Conservation (phyloP, 2,888 invertebrate genomes). For the Tridacna gigas region DNA sequence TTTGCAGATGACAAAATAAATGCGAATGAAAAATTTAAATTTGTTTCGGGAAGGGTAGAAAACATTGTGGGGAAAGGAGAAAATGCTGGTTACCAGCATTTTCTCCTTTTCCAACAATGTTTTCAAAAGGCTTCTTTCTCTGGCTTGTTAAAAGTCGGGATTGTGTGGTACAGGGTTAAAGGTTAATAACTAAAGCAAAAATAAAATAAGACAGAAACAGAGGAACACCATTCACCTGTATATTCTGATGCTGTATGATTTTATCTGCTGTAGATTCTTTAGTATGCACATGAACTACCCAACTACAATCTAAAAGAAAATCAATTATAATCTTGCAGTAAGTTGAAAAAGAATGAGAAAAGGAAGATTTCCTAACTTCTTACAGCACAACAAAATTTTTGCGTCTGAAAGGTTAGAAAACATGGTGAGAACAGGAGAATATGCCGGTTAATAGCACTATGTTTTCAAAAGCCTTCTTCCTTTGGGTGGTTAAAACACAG, state of each 20-base stretch:
- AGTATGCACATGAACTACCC: constrained; percentile 80
- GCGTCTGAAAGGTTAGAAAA: too few relatives aligned
- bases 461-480: too few relatives aligned
- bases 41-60: too few relatives aligned
- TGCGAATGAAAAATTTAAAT: too few relatives aligned
- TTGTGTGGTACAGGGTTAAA: not conserved
- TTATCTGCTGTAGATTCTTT: constrained; percentile 74
- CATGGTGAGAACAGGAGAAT: too few relatives aligned
- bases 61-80: not conserved
- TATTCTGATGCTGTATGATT: constrained; percentile 69
- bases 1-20: too few relatives aligned
- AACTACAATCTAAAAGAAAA: constrained; percentile 72
- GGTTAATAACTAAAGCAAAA: too few relatives aligned
- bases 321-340: not conserved
- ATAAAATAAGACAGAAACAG: too few relatives aligned
- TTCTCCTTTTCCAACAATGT: not conserved
- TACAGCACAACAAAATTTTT: too few relatives aligned
- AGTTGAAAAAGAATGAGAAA: not conserved
- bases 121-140: too few relatives aligned
- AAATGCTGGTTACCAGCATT: not conserved
- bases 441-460: too few relatives aligned
- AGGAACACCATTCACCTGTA: constrained; percentile 63
- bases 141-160: not conserved
- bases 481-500: too few relatives aligned
- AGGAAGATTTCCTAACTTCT: not conserved